A percentile compares a stretch with the other conserved stretches of the same genome.
Conservation (phyloP, 1,140 invertebrate genomes). For the Sminthurides bifidus region DNA sequence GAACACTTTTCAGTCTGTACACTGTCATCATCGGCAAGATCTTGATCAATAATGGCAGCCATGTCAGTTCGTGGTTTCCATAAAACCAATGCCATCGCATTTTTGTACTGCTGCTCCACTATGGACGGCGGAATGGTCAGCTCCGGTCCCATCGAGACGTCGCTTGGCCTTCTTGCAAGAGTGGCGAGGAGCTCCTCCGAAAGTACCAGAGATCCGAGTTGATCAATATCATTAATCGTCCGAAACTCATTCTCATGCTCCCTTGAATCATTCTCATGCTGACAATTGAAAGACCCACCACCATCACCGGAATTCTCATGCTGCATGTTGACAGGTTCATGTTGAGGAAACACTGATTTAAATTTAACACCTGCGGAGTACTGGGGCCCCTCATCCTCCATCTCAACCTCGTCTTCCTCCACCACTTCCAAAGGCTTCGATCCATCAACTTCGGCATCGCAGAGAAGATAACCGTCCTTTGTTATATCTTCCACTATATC, state of each 20-base stretch:
- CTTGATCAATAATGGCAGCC: too few species aligned
- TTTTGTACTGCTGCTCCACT: slow-evolving; percentile 4
- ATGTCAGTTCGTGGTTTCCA: slow-evolving; percentile 8
- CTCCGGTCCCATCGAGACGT: too few species aligned
- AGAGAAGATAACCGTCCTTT: neutral
- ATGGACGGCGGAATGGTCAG: neutral
- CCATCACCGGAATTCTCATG: neutral
- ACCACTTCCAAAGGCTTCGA: neutral
- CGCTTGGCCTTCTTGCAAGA: slow-evolving; percentile 14
- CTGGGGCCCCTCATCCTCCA: too few species aligned
- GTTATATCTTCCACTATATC: neutral
- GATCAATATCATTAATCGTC: neutral
- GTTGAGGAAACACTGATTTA: too few species aligned
- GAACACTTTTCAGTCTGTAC: too few species aligned
- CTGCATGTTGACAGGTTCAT: too few species aligned
- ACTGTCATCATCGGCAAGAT: too few species aligned
- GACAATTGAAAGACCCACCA: neutral
- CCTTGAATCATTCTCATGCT: neutral
- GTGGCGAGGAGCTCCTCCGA: slow-evolving; percentile 13
- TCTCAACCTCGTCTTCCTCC: neutral
- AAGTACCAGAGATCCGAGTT: slow-evolving; percentile 14
- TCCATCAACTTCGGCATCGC: neutral
- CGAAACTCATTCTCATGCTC: neutral
- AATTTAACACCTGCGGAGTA: too few species aligned
- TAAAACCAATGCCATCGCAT: slow-evolving; percentile 12